phyloP scores from a whole-genome alignment of 2,888 invertebrate species.

The Ophion obscuratus region DNA sequence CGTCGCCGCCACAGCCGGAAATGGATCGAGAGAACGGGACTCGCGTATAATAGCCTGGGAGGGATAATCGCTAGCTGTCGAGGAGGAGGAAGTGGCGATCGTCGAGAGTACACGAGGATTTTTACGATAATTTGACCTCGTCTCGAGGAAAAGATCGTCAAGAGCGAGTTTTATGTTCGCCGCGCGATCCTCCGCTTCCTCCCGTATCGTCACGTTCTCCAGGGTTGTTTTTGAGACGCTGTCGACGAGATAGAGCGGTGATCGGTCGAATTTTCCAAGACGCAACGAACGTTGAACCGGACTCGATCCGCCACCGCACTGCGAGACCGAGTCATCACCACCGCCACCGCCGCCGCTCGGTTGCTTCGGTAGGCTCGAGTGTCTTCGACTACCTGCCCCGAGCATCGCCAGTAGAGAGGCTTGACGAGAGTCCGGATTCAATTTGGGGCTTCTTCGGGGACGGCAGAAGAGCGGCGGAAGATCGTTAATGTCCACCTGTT shows the following conservation, averaged over 20 bases:
- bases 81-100: constrained; percentile 88
- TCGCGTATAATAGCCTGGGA: constrained; percentile 84
- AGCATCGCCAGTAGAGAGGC: constrained; percentile 89
- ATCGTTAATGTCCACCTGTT: constrained; percentile 81
- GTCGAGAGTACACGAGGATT: constrained; percentile 86
- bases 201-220: constrained; percentile 79
- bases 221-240: constrained; percentile 85
- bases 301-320: constrained; percentile 85
- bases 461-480: constrained; percentile 92
- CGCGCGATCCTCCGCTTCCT: constrained; percentile 76
- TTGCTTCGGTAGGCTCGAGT: constrained; percentile 87
- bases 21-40: constrained; percentile 88
- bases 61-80: constrained; percentile 81
- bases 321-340: constrained; percentile 78
- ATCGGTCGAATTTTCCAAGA: constrained; percentile 82
- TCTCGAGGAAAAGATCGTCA: constrained; percentile 78
- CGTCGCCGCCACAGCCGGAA: constrained; percentile 83
- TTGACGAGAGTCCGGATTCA: constrained; percentile 91
- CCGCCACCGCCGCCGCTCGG: constrained; percentile 61
- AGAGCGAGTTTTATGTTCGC: constrained; percentile 79
- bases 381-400: constrained; percentile 87
- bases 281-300: constrained; percentile 82
- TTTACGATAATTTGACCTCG: constrained; percentile 74
- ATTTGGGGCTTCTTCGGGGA: constrained; percentile 91
- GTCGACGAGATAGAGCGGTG: constrained; percentile 85